Base-by-base conservation (phyloP, 2,113 vertebrate species). In the Callaeas wilsoni region DNA sequence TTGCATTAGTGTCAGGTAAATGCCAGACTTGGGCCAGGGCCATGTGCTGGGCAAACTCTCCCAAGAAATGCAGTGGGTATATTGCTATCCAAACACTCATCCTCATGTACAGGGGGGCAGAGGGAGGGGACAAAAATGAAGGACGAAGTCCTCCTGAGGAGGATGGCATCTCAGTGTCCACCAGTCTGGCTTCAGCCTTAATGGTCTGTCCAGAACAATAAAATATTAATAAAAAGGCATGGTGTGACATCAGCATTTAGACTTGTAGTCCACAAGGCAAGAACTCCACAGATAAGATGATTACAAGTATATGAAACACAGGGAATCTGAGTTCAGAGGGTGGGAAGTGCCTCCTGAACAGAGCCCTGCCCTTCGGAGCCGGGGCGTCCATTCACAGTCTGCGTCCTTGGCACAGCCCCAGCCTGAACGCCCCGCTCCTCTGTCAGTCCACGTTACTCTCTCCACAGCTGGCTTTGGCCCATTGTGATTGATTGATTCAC, bases 211-310 rank as follows among this genome's bases (percentile, higher is more conserved):
- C 73, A 44, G 84, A 91, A 71, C 74, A 79, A 96, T 81, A 90
- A 70, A 63, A 94, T 52, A 50, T 33, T 49, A 46, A 46, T 47
- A 89, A 68, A 62, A 63, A 81, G 86, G 94, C 93, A 95, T 59
- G 88, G 52, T 14, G 84, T 91, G 76, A 85, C 67, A 80, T 94
- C 75, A 62, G 96, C 22, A 52, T 59, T 93, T 46, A 46, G 50
- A 75, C 63, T 32, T 37, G 71, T 91, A 87, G 96, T 95, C 95
- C 94, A 83, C 87, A 90, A 93, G 94, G n/a, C 96, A 46, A 96
- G 88, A 93, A 95, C 95, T 91, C 96, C 96, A 97, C 96, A 97
- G 97, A 95, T 21, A 68, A 85, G 90, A 97, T 10, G 59, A 67
- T 87, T 75, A 16, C 3, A 27, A 84, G 46, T 46, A 75, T 64